phyloP scores from a whole-genome alignment of 2,888 invertebrate species.

The Polymixis flavicincta region DNA sequence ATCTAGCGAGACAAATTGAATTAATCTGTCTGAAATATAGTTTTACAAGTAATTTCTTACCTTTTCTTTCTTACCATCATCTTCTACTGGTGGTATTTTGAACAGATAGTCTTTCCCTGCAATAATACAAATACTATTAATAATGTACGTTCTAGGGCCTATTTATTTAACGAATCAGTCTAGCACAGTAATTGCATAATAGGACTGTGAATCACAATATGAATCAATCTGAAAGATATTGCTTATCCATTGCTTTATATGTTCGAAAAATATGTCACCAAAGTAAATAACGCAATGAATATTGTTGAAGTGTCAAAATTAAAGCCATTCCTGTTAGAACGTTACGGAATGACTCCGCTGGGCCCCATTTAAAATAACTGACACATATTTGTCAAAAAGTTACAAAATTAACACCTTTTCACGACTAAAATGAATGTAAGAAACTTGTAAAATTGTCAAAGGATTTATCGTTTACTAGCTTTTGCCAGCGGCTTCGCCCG shows the following conservation, averaged over 20 bases:
- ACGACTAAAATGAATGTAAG: neutral
- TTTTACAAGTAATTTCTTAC: neutral
- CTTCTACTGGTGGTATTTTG: slow-evolving; percentile 55
- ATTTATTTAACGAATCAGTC: neutral
- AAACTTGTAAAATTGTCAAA: neutral
- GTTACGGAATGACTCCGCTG: no score
- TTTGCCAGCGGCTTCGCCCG: no score
- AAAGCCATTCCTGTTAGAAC: no score
- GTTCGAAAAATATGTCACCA: no score
- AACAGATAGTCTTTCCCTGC: slow-evolving; percentile 68
- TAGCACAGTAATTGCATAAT: no score
- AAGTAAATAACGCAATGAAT: no score
- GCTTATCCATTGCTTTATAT: no score
- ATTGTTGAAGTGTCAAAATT: no score
- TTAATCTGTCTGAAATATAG: neutral
- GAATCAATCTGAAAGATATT: no score
- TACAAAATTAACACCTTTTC: neutral
- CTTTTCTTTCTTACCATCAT: slow-evolving; percentile 62
- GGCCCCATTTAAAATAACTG: neutral
- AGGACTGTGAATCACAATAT: no score
- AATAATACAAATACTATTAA: slow-evolving; percentile 42
- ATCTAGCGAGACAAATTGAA: neutral
- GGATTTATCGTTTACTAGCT: neutral
- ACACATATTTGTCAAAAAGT: neutral
- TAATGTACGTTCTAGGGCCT: no score